These are phyloP conservation scores for Cataglyphis altisquamis DNA, from an alignment of 2,888 invertebrate genomes.

Conservation along the genomic window DNA sequence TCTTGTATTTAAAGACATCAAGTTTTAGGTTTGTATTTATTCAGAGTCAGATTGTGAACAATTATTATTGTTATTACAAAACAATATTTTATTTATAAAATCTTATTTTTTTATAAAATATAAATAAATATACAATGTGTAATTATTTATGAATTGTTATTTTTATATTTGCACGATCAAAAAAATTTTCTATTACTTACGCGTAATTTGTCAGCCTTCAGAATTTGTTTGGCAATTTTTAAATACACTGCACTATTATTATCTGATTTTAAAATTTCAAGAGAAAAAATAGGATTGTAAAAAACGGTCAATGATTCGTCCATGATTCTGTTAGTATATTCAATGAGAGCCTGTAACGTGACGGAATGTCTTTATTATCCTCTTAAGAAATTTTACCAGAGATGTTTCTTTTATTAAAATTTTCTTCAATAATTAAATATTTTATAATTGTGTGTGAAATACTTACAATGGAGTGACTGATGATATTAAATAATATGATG, in stretches of 20 bases:
- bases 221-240: conserved; percentile 47
- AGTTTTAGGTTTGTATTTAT: neutral
- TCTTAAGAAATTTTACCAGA: conserved; percentile 15
- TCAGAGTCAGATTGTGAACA: neutral
- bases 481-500: conserved; percentile 32
- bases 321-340: conserved; percentile 1
- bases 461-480: conserved; percentile 32
- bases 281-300: conserved; percentile 43
- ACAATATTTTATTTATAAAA: neutral
- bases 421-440: conserved; percentile 31
- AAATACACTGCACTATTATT: conserved; percentile 50
- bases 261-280: conserved; percentile 26
- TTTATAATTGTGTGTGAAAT: conserved; percentile 11
- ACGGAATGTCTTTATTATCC: conserved; percentile 20
- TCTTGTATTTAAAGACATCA: neutral
- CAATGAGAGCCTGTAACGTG: conserved; percentile 23
- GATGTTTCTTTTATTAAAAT: conserved; percentile 11
- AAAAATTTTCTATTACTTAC: conserved; percentile 35
- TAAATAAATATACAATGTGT: neutral
- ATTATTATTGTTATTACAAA: neutral
- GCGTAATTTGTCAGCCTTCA: conserved; percentile 33
- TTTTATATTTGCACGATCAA: neutral
- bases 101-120: conserved; percentile 4
- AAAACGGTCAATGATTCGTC: conserved; percentile 28
- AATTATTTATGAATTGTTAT: neutral